These are phyloP conservation scores for Dendrolimus kikuchii DNA, from an alignment of 1,140 invertebrate genomes.

Conservation along the genomic window DNA sequence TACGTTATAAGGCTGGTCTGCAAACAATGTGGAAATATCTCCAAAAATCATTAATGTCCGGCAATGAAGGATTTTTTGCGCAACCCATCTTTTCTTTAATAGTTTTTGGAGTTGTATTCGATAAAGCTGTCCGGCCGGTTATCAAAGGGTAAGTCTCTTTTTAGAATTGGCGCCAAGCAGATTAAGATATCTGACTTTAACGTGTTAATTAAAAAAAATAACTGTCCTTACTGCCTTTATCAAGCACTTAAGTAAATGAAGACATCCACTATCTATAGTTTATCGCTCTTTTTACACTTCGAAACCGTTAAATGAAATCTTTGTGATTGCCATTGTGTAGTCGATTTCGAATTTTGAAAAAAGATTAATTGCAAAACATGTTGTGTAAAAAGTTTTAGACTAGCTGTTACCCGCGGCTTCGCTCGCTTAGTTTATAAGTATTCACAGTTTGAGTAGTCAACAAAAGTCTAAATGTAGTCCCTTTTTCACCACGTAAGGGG, in stretches of 20 bases:
- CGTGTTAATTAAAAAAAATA: conserved; percentile 71
- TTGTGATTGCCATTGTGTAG: conserved; percentile 6
- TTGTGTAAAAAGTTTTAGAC: too few relatives aligned
- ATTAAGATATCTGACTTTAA: conserved; percentile 67
- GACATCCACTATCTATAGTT: conserved; percentile 32
- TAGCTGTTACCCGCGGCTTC: too few relatives aligned
- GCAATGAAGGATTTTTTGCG: conserved; percentile 58
- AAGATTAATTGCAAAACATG: too few relatives aligned
- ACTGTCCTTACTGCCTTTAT: conserved; percentile 54
- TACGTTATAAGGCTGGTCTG: conserved; percentile 34
- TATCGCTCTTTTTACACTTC: conserved; percentile 65
- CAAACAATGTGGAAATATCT: conserved; percentile 28
- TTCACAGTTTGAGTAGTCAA: too few relatives aligned
- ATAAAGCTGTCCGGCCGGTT: conserved; percentile 57
- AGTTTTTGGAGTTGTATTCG: conserved; percentile 47
- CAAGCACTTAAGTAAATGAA: conserved; percentile 58
- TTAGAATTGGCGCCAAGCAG: conserved; percentile 65
- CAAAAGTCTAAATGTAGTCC: too few relatives aligned
- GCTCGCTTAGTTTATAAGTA: too few relatives aligned
- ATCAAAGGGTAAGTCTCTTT: conserved; percentile 60
- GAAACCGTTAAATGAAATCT: conserved; percentile 39
- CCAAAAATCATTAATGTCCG: conserved; percentile 41
- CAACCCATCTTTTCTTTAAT: conserved; percentile 40
- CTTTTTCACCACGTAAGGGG: too few relatives aligned
- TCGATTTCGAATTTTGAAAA: background rate